These are phyloP conservation scores for Hemicentrotus pulcherrimus DNA, from an alignment of 35 echinoderm and acorn worm species.

Conservation along the genomic window DNA sequence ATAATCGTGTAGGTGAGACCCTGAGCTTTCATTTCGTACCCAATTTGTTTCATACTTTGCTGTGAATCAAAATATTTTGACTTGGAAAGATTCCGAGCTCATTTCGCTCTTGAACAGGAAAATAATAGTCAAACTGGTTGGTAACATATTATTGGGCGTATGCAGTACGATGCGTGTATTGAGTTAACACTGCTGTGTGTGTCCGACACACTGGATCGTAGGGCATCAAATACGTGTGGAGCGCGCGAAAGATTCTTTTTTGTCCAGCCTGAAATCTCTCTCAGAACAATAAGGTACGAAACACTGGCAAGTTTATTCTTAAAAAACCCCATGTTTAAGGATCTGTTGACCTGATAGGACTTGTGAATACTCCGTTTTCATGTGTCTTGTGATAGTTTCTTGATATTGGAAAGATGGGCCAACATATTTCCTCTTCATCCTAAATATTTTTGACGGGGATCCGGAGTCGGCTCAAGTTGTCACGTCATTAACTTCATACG, in stretches of 20 bases:
- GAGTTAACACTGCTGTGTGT: not conserved
- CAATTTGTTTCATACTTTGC: conserved; percentile 33
- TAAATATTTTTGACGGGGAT: conserved; percentile 31
- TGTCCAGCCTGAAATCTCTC: conserved; percentile 22
- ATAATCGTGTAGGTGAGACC: conserved; percentile 49
- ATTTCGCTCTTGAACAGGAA: not conserved
- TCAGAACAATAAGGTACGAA: conserved; percentile 35
- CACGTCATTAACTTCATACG: conserved; percentile 40
- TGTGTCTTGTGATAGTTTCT: not conserved
- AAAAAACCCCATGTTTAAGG: not conserved
- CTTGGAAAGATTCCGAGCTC: conserved; percentile 44
- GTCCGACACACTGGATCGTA: conserved; percentile 32
- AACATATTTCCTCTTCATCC: not conserved
- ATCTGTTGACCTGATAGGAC: not conserved
- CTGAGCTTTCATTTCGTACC: not conserved
- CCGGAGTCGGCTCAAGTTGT: not conserved
- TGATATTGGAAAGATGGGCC: not conserved
- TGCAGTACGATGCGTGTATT: not conserved
- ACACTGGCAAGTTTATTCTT: conserved; percentile 35
- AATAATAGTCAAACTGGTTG: conserved; percentile 36
- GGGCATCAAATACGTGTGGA: conserved; percentile 31
- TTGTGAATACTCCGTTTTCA: not conserved
- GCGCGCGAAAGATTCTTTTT: conserved; percentile 32
- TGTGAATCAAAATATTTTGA: conserved; percentile 56
- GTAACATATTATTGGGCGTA: conserved; percentile 41